Evolutionary conservation across 1,140 invertebrate genomes (phyloP).

Genomic region (Drosophila bocqueti): DNA sequence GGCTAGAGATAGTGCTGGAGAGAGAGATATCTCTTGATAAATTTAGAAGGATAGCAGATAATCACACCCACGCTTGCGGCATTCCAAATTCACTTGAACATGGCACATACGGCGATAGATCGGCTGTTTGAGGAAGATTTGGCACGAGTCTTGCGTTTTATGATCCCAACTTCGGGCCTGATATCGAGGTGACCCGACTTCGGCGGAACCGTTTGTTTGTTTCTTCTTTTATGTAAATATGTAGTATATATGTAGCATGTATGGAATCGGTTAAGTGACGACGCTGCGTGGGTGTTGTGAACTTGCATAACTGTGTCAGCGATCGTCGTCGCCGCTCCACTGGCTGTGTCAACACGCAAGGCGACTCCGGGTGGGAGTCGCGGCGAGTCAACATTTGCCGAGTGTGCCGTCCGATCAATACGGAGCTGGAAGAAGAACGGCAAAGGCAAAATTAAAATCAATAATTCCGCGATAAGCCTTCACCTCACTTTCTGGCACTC

Average conservation of each 20-base stretch:
- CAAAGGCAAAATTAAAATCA: conserved; percentile 66
- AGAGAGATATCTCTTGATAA: conserved; percentile 23
- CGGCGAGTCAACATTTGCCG: conserved; percentile 74
- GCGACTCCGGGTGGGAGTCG: conserved; percentile 11
- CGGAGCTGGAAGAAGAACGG: neutral
- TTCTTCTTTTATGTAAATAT: conserved; percentile 61
- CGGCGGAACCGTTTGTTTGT: conserved; percentile 57
- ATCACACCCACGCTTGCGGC: conserved; percentile 52
- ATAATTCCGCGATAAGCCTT: conserved; percentile 65
- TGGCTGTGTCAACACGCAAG: conserved; percentile 53
- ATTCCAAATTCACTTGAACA: conserved; percentile 75
- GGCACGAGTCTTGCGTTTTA: conserved; percentile 57
- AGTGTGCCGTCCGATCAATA: conserved; percentile 75
- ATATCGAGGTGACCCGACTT: conserved; percentile 64
- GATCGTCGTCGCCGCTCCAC: conserved; percentile 4
- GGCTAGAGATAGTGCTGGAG: conserved; percentile 24
- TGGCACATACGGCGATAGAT: conserved; percentile 5
- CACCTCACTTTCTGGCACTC: conserved; percentile 8
- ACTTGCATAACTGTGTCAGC: conserved; percentile 82
- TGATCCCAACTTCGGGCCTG: conserved; percentile 40
- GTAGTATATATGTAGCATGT: neutral
- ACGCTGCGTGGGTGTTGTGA: conserved; percentile 76
- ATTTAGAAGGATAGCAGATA: conserved; percentile 42
- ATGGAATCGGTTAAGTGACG: conserved; percentile 51
- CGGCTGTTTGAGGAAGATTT: conserved; percentile 72